A percentile compares a stretch with the other conserved stretches of the same genome.
phyloP scores from a whole-genome alignment of 2,888 invertebrate species.

The Chelonus formosanus region DNA sequence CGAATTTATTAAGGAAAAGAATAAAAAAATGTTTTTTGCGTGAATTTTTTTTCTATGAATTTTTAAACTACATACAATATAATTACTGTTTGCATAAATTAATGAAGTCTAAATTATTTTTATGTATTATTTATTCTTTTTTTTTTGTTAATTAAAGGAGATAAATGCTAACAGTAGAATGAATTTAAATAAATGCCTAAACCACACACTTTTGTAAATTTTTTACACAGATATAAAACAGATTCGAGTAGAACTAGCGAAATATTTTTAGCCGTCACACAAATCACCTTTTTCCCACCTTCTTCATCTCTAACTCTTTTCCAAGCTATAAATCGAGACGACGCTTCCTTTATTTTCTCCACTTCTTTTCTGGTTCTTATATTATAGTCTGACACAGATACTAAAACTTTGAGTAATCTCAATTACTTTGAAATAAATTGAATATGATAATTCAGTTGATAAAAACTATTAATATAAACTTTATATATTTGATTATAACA shows the following conservation, averaged over 20 bases:
- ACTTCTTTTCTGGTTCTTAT: not conserved
- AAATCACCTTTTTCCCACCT: slow-evolving; percentile 36
- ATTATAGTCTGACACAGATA: slow-evolving; percentile 4
- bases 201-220: slow-evolving; percentile 11
- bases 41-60: not conserved
- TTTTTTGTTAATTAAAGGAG: not conserved
- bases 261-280: slow-evolving; percentile 38
- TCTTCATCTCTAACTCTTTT: slow-evolving; percentile 19
- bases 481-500: no score
- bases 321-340: slow-evolving; percentile 22
- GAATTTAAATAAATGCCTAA: no score
- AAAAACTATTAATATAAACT: no score
- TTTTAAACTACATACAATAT: not conserved
- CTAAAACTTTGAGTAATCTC: slow-evolving; percentile 5
- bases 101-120: no score
- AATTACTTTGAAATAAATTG: no score
- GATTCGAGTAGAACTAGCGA: slow-evolving; percentile 19
- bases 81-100: not conserved
- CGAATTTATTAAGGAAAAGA: not conserved
- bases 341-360: slow-evolving; percentile 10
- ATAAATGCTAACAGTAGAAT: not conserved
- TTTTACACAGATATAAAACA: slow-evolving; percentile 25
- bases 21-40: no score
- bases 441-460: no score
- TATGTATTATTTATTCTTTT: not conserved